Evolutionary conservation across 2,113 vertebrate genomes (phyloP).

Genomic region (Mormyrus iriodes): DNA sequence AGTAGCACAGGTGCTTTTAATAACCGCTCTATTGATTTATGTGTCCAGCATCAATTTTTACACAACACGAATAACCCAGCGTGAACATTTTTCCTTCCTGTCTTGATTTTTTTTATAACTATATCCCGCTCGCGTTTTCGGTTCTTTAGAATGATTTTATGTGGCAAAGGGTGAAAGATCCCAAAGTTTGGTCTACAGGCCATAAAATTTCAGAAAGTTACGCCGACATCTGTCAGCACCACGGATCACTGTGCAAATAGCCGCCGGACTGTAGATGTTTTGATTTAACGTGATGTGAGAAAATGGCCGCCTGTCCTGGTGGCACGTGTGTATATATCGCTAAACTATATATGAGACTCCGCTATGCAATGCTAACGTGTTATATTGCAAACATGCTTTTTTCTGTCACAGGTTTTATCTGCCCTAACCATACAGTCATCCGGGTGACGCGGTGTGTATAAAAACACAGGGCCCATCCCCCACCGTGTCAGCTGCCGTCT

Average conservation of each 20-base stretch:
- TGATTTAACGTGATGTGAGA: slow-evolving; percentile 21
- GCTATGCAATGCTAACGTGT: background rate
- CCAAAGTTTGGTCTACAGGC: slow-evolving; percentile 20
- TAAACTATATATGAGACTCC: too few species aligned
- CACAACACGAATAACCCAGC: background rate
- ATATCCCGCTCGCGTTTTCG: background rate
- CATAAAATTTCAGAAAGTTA: slow-evolving; percentile 24
- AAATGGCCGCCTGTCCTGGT: slow-evolving; percentile 21
- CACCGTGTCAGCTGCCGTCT: background rate
- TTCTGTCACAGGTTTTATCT: background rate
- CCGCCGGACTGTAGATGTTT: slow-evolving; percentile 21
- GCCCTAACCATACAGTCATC: too few species aligned
- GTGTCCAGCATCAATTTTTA: background rate
- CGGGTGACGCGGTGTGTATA: too few species aligned
- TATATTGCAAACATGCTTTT: slow-evolving; percentile 18
- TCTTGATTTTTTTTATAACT: background rate
- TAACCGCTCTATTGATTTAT: background rate
- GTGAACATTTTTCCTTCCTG: background rate
- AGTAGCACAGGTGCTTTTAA: background rate
- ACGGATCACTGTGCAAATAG: background rate
- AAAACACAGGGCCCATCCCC: background rate
- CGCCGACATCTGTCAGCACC: slow-evolving; percentile 24
- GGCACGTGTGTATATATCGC: slow-evolving; percentile 24
- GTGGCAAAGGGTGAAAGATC: background rate
- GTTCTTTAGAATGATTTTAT: background rate